Conservation (phyloP, 1,140 invertebrate genomes). For the Ceratina calcarata region DNA sequence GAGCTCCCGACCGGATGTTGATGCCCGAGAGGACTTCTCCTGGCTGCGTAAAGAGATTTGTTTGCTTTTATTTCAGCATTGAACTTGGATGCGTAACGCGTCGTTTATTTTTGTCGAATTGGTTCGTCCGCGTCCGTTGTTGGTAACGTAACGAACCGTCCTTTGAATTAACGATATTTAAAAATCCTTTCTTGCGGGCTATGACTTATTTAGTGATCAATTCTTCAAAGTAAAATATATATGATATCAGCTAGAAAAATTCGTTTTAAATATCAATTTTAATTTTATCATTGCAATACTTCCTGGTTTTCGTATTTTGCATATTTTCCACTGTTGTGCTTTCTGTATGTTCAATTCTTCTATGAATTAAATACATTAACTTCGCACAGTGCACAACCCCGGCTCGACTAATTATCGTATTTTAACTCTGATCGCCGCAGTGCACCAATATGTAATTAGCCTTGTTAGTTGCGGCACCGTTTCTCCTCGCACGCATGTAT, state of each 20-base stretch:
- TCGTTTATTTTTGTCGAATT: conserved; percentile 10
- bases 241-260: too few species aligned
- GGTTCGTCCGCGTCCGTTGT: background rate
- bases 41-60: background rate
- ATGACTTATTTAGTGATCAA: too few species aligned
- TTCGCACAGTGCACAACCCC: background rate
- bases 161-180: too few species aligned
- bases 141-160: too few species aligned
- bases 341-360: too few species aligned
- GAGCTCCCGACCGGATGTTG: conserved; percentile 20
- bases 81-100: conserved; percentile 1
- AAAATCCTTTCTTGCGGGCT: too few species aligned
- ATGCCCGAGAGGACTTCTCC: background rate
- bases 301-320: too few species aligned
- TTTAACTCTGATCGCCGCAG: background rate
- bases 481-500: background rate
- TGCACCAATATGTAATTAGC: conserved; percentile 10
- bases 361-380: too few species aligned
- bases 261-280: background rate
- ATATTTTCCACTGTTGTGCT: too few species aligned
- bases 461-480: conserved; percentile 11
- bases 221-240: too few species aligned
- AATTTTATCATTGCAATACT: background rate
- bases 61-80: conserved; percentile 30
- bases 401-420: conserved; percentile 14